Evolutionary conservation across 2,113 vertebrate genomes (phyloP).

Genomic region (Orycteropus afer): DNA sequence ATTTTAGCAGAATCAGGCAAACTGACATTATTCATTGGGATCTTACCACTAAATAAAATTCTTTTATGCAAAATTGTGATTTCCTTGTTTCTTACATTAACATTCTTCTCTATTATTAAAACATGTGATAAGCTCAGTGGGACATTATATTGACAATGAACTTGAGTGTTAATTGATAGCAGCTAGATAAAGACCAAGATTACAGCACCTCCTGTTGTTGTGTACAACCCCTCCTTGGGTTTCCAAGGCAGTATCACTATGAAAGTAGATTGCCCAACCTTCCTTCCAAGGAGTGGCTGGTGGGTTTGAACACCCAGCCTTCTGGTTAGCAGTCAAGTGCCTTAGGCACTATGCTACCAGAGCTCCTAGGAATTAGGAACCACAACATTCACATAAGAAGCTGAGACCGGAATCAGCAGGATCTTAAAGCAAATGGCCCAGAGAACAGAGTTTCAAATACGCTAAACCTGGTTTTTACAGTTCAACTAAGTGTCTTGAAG

Average conservation of each 20-base stretch:
- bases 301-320: too few relatives aligned
- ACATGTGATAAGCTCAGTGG: background rate
- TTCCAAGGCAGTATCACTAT: too few relatives aligned
- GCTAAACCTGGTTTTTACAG: background rate
- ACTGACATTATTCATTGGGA: conserved; percentile 74
- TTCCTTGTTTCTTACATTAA: conserved; percentile 67
- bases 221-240: too few relatives aligned
- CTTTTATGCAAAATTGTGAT: conserved; percentile 81
- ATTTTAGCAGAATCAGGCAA: conserved; percentile 78
- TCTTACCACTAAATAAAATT: conserved; percentile 86
- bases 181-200: background rate
- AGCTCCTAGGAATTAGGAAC: background rate
- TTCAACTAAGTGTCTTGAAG: background rate
- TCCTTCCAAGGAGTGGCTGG: too few relatives aligned
- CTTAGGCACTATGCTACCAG: too few relatives aligned
- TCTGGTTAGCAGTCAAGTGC: too few relatives aligned
- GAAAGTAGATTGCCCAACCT: too few relatives aligned
- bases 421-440: background rate
- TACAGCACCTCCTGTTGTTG: background rate
- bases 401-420: background rate
- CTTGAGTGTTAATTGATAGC: background rate
- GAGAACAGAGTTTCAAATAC: background rate
- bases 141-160: background rate
- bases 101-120: conserved; percentile 37
- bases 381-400: background rate